Conservation (phyloP, 2,113 vertebrate species). For the Microcebus griseorufus region DNA sequence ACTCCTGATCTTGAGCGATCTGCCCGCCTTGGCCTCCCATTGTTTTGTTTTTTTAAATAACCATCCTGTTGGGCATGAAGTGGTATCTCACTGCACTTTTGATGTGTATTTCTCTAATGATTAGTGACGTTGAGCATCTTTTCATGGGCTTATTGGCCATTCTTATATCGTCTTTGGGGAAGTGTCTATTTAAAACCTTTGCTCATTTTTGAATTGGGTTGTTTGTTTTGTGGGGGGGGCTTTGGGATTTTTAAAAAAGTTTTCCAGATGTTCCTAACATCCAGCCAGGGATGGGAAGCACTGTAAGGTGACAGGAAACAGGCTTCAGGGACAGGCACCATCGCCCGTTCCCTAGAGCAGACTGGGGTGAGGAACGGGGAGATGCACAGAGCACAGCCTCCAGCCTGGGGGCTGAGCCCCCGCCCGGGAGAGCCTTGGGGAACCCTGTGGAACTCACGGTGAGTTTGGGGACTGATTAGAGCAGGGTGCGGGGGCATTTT, state of each 20-base stretch:
- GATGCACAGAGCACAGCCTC: neutral
- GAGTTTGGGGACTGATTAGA: no score
- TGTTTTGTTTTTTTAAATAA: neutral
- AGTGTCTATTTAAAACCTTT: neutral
- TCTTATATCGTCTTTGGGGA: neutral
- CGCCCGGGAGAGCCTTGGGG: neutral
- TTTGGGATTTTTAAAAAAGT: neutral
- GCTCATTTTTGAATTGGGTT: neutral
- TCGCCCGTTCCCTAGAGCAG: neutral
- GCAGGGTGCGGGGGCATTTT: neutral
- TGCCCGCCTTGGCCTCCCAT: no score
- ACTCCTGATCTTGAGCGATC: no score
- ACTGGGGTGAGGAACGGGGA: accelerated
- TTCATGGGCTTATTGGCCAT: neutral
- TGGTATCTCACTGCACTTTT: neutral
- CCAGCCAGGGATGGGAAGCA: neutral
- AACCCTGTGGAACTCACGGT: neutral
- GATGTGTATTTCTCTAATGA: neutral
- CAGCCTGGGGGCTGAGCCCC: neutral
- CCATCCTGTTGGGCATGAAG: neutral
- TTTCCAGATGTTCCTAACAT: neutral
- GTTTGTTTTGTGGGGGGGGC: neutral
- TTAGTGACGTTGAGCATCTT: neutral
- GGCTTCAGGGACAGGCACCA: neutral
- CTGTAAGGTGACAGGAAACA: neutral